These are phyloP conservation scores for Antechinus stuartii DNA, from an alignment of 2,113 vertebrate genomes.

Conservation along the genomic window DNA sequence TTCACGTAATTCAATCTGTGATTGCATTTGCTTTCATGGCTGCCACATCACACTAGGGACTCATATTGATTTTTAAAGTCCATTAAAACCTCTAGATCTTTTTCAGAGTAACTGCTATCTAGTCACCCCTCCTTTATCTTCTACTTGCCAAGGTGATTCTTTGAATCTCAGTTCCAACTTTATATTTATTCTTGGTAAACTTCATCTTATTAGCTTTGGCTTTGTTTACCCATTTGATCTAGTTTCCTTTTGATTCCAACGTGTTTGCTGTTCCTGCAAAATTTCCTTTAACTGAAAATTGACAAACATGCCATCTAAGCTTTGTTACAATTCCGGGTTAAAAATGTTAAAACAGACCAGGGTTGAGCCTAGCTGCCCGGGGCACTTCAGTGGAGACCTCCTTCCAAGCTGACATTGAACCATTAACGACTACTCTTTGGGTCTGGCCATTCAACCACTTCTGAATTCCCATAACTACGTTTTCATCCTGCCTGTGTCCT, in stretches of 20 bases:
- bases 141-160: background rate
- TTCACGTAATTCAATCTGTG: background rate
- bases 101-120: background rate
- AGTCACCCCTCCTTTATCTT: background rate
- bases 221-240: slow-evolving; percentile 1
- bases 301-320: background rate
- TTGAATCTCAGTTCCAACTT: background rate
- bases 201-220: background rate
- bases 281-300: background rate
- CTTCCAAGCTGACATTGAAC: background rate
- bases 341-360: background rate
- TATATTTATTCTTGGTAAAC: background rate
- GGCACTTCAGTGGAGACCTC: background rate
- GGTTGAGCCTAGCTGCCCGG: background rate
- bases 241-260: background rate
- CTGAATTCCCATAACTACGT: background rate
- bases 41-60: background rate
- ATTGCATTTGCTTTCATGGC: background rate
- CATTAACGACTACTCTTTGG: background rate
- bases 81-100: background rate
- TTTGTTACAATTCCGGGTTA: background rate
- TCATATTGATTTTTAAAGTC: slow-evolving; percentile 1
- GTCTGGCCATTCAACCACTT: background rate
- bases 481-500: background rate
- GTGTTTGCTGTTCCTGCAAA: background rate